Percentiles rank a stretch among this genome's conserved stretches.
Conservation (phyloP, 92 coral and sea anemone species). For the Micromussa lordhowensis region DNA sequence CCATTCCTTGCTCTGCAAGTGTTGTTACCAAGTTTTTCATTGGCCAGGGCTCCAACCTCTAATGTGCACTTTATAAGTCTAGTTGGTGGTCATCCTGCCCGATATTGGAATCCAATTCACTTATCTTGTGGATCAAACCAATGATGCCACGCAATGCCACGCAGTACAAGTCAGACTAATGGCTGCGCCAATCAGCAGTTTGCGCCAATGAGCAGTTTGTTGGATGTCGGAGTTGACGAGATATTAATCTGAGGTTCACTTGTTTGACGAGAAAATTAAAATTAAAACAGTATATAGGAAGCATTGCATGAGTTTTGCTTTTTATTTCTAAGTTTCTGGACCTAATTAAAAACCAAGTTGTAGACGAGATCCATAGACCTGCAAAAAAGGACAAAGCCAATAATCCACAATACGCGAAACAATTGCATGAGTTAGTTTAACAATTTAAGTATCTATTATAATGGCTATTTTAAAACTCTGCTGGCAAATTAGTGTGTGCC, state of each 20-base stretch:
- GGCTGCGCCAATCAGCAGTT: too few species aligned
- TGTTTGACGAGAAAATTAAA: not conserved
- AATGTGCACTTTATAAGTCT: not conserved
- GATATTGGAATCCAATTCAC: not conserved
- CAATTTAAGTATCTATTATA: too few species aligned
- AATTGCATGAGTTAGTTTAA: too few species aligned
- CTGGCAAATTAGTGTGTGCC: too few species aligned
- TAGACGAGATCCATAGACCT: too few species aligned
- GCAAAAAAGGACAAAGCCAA: too few species aligned
- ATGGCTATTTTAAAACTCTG: too few species aligned
- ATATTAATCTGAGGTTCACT: not conserved
- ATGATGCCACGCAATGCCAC: not conserved
- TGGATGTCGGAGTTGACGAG: not conserved
- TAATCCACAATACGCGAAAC: too few species aligned
- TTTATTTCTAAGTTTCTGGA: too few species aligned
- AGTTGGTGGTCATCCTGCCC: not conserved
- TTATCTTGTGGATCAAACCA: not conserved
- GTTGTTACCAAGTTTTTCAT: not conserved
- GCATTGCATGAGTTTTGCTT: too few species aligned
- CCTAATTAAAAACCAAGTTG: too few species aligned
- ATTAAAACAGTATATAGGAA: too few species aligned
- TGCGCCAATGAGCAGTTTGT: not conserved
- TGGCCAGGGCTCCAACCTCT: not conserved
- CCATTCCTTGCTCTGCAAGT: constrained; percentile 19
- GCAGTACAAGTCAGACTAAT: constrained; percentile 11